Percentiles rank a stretch among this genome's conserved stretches.
Evolutionary conservation across 2,113 vertebrate genomes (phyloP).

Genomic region (Pimephales promelas): DNA sequence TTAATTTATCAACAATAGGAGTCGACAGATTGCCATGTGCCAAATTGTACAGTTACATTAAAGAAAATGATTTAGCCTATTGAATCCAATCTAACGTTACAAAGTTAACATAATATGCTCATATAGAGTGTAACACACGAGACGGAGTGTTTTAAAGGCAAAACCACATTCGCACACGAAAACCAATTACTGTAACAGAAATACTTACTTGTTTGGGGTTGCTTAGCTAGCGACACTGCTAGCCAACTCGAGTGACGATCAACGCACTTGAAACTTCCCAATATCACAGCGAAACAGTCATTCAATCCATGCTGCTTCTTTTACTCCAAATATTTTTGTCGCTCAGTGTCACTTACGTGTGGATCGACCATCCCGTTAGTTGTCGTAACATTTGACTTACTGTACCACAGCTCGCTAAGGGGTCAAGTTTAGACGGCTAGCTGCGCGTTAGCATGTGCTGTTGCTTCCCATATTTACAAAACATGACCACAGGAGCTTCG

Average conservation of each 20-base stretch:
- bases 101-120: not conserved
- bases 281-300: slow-evolving; percentile 3
- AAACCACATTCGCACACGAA: not conserved
- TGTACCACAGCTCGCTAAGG: slow-evolving; percentile 14
- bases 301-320: slow-evolving; percentile 41
- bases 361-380: not conserved
- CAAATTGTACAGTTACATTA: not conserved
- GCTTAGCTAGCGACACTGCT: slow-evolving; percentile 49
- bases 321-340: slow-evolving; percentile 13
- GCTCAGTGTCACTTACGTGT: slow-evolving; percentile 39
- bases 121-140: not conserved
- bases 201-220: slow-evolving; percentile 44
- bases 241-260: slow-evolving; percentile 40
- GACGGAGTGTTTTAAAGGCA: not conserved
- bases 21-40: not conserved
- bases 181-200: not conserved
- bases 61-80: not conserved
- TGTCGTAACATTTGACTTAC: not conserved
- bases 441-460: slow-evolving; percentile 27
- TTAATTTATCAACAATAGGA: not conserved
- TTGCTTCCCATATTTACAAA: slow-evolving; percentile 13
- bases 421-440: slow-evolving; percentile 27
- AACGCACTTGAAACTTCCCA: slow-evolving; percentile 35
- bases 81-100: not conserved
- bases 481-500: not conserved